Evolutionary conservation across 2,888 invertebrate species (phyloP).

Genomic region (Rhingia campestris): DNA sequence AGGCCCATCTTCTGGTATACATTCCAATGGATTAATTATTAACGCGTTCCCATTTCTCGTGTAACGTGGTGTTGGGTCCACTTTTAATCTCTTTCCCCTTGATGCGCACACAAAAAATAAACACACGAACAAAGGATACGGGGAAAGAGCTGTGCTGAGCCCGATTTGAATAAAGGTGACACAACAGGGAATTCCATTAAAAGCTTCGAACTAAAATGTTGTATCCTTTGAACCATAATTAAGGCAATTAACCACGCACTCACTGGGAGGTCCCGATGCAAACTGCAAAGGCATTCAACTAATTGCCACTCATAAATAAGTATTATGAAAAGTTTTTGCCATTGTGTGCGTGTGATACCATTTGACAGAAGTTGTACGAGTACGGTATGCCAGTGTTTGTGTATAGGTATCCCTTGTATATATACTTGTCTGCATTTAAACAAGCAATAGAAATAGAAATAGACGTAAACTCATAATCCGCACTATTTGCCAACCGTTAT

Average conservation of each 20-base stretch:
- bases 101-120: conserved; percentile 19
- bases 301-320: conserved; percentile 67
- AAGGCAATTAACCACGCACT: conserved; percentile 69
- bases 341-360: background rate
- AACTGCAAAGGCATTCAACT: conserved; percentile 61
- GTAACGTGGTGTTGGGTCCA: conserved; percentile 32
- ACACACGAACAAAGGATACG: conserved; percentile 1
- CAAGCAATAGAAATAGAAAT: background rate
- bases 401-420: no score
- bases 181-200: conserved; percentile 61
- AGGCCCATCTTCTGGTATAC: conserved; percentile 16
- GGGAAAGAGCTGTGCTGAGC: conserved; percentile 4
- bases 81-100: conserved; percentile 38
- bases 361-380: background rate
- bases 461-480: conserved; percentile 2
- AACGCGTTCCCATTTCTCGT: conserved; percentile 57
- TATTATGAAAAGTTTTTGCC: conserved; percentile 34
- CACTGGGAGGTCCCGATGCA: conserved; percentile 19
- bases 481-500: conserved; percentile 31
- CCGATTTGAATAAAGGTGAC: conserved; percentile 43
- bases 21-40: conserved; percentile 69
- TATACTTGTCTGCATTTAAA: no score
- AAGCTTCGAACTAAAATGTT: conserved; percentile 68
- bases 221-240: conserved; percentile 66
- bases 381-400: background rate